Evolutionary conservation across 1,140 invertebrate species (phyloP).

Genomic region (Leptinotarsa lineolata): DNA sequence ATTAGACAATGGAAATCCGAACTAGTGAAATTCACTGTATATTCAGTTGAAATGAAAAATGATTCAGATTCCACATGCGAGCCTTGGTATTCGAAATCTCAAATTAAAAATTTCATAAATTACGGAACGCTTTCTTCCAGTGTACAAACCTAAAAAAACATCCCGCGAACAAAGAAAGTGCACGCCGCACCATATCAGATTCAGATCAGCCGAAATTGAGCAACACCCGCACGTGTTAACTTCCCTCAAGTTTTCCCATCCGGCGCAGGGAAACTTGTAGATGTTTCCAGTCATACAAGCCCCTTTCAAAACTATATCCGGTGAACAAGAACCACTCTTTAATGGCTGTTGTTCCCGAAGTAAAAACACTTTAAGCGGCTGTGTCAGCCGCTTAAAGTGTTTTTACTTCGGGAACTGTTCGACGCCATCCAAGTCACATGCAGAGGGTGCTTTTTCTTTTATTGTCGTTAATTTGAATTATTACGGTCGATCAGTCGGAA

Average conservation of each 20-base stretch:
- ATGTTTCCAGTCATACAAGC: slow-evolving; percentile 19
- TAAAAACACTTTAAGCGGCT: too few species aligned
- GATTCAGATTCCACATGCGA: too few species aligned
- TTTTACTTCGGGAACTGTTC: slow-evolving; percentile 16
- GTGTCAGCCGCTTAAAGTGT: slow-evolving; percentile 11
- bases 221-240: slow-evolving; percentile 44
- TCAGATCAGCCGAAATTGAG: slow-evolving; percentile 44
- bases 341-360: slow-evolving; percentile 19
- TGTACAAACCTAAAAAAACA: slow-evolving; percentile 7
- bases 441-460: slow-evolving; percentile 6
- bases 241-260: slow-evolving; percentile 42
- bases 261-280: slow-evolving; percentile 27
- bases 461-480: slow-evolving; percentile 7
- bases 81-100: too few species aligned
- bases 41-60: too few species aligned
- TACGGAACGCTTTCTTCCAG: background rate
- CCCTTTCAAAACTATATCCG: slow-evolving; percentile 21
- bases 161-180: background rate
- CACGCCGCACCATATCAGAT: slow-evolving; percentile 18
- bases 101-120: too few species aligned
- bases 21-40: too few species aligned
- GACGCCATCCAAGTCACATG: slow-evolving; percentile 2
- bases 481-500: background rate
- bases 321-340: slow-evolving; percentile 19
- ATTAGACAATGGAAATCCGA: too few species aligned